phyloP scores from a whole-genome alignment of 1,140 invertebrate species.

The Andrena cerasifolii region DNA sequence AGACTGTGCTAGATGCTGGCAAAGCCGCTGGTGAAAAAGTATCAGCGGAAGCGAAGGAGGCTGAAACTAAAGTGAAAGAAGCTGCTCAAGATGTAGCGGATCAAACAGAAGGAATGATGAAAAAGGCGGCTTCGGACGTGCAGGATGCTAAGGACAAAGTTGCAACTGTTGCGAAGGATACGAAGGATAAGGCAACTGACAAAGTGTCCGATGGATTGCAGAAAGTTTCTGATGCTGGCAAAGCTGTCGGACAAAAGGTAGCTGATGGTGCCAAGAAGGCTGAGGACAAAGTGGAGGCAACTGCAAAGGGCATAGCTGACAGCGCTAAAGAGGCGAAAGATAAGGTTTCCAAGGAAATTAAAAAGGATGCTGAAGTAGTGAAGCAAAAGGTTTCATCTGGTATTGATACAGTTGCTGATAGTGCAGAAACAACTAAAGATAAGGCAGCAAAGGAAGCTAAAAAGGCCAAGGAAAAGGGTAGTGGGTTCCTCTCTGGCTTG shows the following conservation, averaged over 20 bases:
- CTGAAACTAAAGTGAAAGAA: too few species aligned
- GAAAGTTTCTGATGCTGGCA: not conserved
- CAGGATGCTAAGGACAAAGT: conserved; percentile 61
- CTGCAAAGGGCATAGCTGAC: conserved; percentile 30
- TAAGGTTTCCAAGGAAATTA: conserved; percentile 10
- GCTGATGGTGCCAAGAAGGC: not conserved
- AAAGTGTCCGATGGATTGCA: conserved; percentile 11
- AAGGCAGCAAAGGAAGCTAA: conserved; percentile 49
- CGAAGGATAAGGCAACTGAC: conserved; percentile 16
- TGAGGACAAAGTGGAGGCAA: conserved; percentile 1
- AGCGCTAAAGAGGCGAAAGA: conserved; percentile 3
- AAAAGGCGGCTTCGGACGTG: too few species aligned
- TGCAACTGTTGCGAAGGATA: not conserved
- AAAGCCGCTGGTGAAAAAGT: too few species aligned
- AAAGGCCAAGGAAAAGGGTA: conserved; percentile 56
- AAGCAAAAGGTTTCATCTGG: conserved; percentile 17
- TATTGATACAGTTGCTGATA: not conserved
- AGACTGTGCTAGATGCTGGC: conserved; percentile 39
- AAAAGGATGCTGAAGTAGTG: conserved; percentile 13
- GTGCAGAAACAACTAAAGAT: conserved; percentile 22
- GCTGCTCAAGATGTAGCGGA: too few species aligned
- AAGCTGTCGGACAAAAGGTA: conserved; percentile 28
- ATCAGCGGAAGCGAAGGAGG: too few species aligned
- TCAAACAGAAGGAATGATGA: too few species aligned
- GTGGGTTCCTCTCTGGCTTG: conserved; percentile 58